Base-by-base conservation (phyloP, 2,888 invertebrate genomes). In the Hypomecis atomaria region DNA sequence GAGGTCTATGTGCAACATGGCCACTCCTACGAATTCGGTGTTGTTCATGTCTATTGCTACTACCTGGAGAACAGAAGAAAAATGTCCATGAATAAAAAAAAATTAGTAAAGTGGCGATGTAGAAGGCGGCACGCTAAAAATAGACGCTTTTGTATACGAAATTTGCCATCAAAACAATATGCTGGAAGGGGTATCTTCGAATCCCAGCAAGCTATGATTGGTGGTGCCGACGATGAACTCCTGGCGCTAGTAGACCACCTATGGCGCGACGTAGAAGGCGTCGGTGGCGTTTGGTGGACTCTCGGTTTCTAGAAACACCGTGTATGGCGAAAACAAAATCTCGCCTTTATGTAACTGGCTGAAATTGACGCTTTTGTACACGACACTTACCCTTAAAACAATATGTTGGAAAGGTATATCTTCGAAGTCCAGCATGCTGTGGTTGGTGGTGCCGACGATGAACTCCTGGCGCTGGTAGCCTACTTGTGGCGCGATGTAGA, bases 251-350 rank as follows among this genome's bases (percentile, higher is more conserved):
- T 95, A 95, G 10, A 95, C 95, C 4, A 88, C 87, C 37, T 82
- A 84, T 0, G 95, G 95, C 23, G 95, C 93, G 10, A 95, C 85
- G 75, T 93, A 86, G 83, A 95, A 95, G 0, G 95, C 94, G 0
- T 84, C 78, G 3, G 90, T 85, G 0, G 83, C 92, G 0, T 84
- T 83, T 0, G 78, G 71, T 0, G 93, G 93, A 3, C 64, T 61
- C 0, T 82, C 84, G 55, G 87, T 87, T 65, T 83, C 82, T 11
- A 95, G 74, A 11, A 73, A 79, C 1, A 94, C 93, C 38, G 76
- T 82, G 77, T 94, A 95, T 67, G n/a, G n/a, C n/a, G n/a, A n/a
- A n/a, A n/a, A n/a, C n/a, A n/a, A n/a, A n/a, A n/a, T n/a, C n/a
- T n/a, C n/a, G n/a, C n/a, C n/a, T n/a, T n/a, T n/a, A n/a, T n/a